phyloP scores from a whole-genome alignment of 2,888 invertebrate species.

The Diadromus collaris region DNA sequence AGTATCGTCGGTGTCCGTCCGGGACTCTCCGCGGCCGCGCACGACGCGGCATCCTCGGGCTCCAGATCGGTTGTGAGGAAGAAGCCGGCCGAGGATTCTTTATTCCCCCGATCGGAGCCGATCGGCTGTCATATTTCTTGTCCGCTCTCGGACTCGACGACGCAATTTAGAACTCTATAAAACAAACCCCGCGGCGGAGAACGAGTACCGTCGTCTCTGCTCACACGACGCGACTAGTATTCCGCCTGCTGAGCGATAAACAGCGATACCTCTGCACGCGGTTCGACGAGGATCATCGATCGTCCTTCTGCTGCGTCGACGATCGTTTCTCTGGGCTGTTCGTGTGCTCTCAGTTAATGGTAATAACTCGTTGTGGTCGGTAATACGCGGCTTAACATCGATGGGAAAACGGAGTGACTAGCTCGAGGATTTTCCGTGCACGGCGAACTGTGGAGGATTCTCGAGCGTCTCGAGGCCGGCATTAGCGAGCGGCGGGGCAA shows the following conservation, averaged over 20 bases:
- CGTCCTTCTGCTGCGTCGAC: not conserved
- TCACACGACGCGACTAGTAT: constrained; percentile 23
- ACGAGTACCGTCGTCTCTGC: not conserved
- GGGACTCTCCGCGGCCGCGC: not conserved
- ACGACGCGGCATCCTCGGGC: not conserved
- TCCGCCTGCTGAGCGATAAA: constrained; percentile 26
- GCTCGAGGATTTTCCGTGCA: constrained; percentile 32
- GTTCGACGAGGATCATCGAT: not conserved
- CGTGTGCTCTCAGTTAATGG: constrained; percentile 12
- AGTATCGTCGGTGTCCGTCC: constrained; percentile 4
- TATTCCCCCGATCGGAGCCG: constrained; percentile 72
- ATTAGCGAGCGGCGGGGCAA: constrained; percentile 13
- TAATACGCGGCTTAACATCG: constrained; percentile 10
- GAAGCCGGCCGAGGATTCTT: constrained; percentile 65
- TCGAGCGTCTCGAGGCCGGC: constrained; percentile 39
- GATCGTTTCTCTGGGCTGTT: constrained; percentile 33
- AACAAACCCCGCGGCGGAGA: constrained; percentile 40
- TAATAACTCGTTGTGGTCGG: constrained; percentile 50
- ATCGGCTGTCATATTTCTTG: constrained; percentile 76
- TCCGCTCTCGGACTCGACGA: constrained; percentile 67
- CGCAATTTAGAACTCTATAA: constrained; percentile 71
- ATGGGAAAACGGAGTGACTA: constrained; percentile 52
- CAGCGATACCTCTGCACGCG: constrained; percentile 13
- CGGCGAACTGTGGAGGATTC: not conserved
- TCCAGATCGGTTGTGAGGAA: constrained; percentile 6